phyloP scores from a whole-genome alignment of 2,113 vertebrate species.

The Ochotona princeps region DNA sequence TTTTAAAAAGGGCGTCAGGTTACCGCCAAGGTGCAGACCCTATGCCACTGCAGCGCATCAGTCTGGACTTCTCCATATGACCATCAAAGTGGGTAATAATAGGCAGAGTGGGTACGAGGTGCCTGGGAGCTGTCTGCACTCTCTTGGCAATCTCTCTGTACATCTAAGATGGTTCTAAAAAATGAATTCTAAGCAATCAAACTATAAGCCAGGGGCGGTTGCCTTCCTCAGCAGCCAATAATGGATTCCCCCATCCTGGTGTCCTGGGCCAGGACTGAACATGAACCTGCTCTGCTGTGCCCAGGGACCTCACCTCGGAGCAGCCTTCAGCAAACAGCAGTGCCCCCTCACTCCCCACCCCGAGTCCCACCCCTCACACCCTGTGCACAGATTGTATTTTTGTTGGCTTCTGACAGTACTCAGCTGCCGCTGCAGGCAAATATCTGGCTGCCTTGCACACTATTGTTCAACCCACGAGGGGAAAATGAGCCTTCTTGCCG shows the following conservation, averaged over 20 bases:
- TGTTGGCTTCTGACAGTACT: conserved; percentile 30
- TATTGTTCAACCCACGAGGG: conserved; percentile 57
- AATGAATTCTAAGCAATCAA: not conserved
- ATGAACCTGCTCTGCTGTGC: not conserved
- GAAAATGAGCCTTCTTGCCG: conserved; percentile 11
- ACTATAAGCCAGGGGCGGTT: not conserved
- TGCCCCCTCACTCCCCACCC: not conserved
- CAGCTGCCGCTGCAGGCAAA: conserved; percentile 35
- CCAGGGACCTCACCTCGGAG: not conserved
- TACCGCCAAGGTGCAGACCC: not conserved
- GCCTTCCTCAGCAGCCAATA: not conserved
- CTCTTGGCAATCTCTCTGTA: not conserved
- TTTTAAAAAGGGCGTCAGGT: not conserved
- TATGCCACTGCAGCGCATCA: not conserved
- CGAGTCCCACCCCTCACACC: not conserved
- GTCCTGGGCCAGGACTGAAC: conserved; percentile 20
- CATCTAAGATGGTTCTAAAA: not conserved
- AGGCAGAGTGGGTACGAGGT: not conserved
- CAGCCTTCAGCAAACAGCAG: not conserved
- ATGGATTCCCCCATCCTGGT: not conserved
- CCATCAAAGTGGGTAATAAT: not conserved
- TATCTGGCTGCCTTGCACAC: not conserved
- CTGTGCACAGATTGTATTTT: conserved; percentile 36
- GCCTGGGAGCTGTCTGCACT: not conserved
- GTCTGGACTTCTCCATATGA: not conserved